phyloP scores from a whole-genome alignment of 2,888 invertebrate species.

The Drosophila affinis region DNA sequence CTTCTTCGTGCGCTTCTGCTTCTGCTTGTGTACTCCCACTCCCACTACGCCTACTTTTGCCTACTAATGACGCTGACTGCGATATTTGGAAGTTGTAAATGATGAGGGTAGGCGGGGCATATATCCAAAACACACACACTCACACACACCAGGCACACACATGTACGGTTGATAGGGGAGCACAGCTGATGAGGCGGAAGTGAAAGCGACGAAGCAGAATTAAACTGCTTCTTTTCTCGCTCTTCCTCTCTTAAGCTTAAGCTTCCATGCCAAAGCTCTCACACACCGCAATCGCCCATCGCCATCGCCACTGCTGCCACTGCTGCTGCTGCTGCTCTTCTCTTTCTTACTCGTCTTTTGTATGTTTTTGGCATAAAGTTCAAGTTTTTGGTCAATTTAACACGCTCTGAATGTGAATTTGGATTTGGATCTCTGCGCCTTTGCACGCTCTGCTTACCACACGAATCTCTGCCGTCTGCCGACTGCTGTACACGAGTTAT shows the following conservation, averaged over 20 bases:
- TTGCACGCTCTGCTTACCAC: conserved; percentile 33
- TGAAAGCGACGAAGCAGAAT: conserved; percentile 69
- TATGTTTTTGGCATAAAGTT: conserved; percentile 45
- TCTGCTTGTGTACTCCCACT: not conserved
- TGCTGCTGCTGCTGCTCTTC: not conserved
- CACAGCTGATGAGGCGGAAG: conserved; percentile 74
- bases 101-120: conserved; percentile 15
- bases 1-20: not conserved
- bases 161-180: conserved; percentile 28
- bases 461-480: conserved; percentile 12
- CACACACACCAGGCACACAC: conserved; percentile 11
- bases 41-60: conserved; percentile 1
- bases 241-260: not conserved
- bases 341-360: not conserved
- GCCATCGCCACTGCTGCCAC: not conserved
- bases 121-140: conserved; percentile 1
- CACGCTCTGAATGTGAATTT: conserved; percentile 25
- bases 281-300: not conserved
- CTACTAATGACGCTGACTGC: conserved; percentile 19
- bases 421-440: not conserved
- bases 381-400: conserved; percentile 75
- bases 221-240: conserved; percentile 59
- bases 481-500: no score
- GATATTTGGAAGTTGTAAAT: conserved; percentile 13
- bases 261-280: conserved; percentile 25